phyloP scores from a whole-genome alignment of 2,113 vertebrate species.

The Clarias magur region DNA sequence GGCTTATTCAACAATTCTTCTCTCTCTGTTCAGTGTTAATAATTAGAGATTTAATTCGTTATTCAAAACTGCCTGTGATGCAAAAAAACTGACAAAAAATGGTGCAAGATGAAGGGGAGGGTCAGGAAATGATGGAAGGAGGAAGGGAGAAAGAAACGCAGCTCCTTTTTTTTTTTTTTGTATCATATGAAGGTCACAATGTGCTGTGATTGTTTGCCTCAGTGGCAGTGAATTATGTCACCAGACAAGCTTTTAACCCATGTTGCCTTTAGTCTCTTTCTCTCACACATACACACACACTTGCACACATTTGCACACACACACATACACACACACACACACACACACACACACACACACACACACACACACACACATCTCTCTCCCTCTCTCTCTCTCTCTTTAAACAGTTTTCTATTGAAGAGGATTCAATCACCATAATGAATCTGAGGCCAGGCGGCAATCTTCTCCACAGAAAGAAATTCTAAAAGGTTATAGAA shows the following conservation, averaged over 20 bases:
- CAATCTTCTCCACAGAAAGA: slow-evolving; percentile 90
- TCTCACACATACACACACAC: not conserved
- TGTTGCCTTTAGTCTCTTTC: slow-evolving; percentile 77
- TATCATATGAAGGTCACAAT: slow-evolving; percentile 91
- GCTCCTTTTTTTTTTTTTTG: slow-evolving; percentile 77
- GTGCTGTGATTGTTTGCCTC: slow-evolving; percentile 90
- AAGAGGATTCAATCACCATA: slow-evolving; percentile 94
- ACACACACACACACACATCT: slow-evolving; percentile 4
- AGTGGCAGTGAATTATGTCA: slow-evolving; percentile 89
- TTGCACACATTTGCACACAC: no score
- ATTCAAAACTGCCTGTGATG: slow-evolving; percentile 83
- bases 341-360: not conserved
- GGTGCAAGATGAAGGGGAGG: slow-evolving; percentile 65
- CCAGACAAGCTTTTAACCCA: slow-evolving; percentile 93
- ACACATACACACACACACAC: not conserved
- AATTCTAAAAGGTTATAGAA: slow-evolving; percentile 93
- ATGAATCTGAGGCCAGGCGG: slow-evolving; percentile 91
- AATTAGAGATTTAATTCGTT: slow-evolving; percentile 92
- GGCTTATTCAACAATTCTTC: slow-evolving; percentile 56
- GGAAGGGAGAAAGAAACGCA: slow-evolving; percentile 60
- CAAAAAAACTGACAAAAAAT: slow-evolving; percentile 70
- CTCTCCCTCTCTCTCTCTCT: slow-evolving; percentile 60
- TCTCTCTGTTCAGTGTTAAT: slow-evolving; percentile 79
- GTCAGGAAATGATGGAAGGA: slow-evolving; percentile 58
- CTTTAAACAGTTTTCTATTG: slow-evolving; percentile 91